These are phyloP conservation scores for Sinotaia quadrata DNA, from an alignment of 2,888 invertebrate species.

Conservation along the genomic window DNA sequence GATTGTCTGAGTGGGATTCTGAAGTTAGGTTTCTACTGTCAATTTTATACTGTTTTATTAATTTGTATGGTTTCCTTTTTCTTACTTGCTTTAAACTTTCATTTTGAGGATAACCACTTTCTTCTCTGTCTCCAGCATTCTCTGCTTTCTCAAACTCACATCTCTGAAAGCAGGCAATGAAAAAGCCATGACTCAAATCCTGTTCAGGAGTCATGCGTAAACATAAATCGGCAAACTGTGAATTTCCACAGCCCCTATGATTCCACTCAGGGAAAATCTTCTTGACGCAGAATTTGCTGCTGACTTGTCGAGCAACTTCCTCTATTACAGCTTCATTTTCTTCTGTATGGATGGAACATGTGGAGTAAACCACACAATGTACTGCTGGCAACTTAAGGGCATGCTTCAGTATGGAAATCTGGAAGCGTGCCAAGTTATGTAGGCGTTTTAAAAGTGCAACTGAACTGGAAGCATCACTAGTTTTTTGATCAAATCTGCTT, in stretches of 20 bases:
- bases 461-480: no score
- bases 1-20: no score
- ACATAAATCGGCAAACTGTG: conserved; percentile 77
- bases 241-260: conserved; percentile 54
- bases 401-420: conserved; percentile 80
- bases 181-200: conserved; percentile 94
- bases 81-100: not conserved
- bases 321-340: conserved; percentile 90
- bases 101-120: not conserved
- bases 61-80: not conserved
- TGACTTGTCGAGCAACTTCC: conserved; percentile 77
- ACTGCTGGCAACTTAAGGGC: conserved; percentile 90
- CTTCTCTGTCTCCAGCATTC: not conserved
- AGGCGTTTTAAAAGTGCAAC: conserved; percentile 42
- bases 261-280: conserved; percentile 60
- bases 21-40: no score
- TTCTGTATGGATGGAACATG: conserved; percentile 90
- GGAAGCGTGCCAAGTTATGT: conserved; percentile 57
- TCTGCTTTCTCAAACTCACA: not conserved
- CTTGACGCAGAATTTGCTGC: conserved; percentile 68
- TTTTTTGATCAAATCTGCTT: conserved; percentile 77
- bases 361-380: conserved; percentile 93
- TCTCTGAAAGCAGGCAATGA: conserved; percentile 86
- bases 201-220: conserved; percentile 83
- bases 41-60: not conserved